Evolutionary conservation across 2,888 invertebrate species (phyloP).

Genomic region (Melolontha melolontha): DNA sequence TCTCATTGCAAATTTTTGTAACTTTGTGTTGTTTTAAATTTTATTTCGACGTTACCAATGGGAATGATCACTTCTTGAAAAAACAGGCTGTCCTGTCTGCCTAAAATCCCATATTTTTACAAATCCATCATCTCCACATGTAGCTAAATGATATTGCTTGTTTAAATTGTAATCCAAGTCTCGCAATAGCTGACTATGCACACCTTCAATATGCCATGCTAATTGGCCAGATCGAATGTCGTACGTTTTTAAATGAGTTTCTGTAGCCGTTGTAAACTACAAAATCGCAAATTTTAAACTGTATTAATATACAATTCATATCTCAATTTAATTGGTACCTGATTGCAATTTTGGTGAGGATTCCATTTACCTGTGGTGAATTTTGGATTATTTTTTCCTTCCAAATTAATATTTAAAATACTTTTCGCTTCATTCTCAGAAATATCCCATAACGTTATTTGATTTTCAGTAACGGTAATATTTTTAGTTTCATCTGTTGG

Average conservation of each 20-base stretch:
- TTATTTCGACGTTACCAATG: conserved; percentile 74
- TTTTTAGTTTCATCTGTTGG: conserved; percentile 79
- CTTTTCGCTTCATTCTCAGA: conserved; percentile 66
- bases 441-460: conserved; percentile 83
- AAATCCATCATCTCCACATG: conserved; percentile 95
- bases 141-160: conserved; percentile 92
- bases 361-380: conserved; percentile 94
- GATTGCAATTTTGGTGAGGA: conserved; percentile 89
- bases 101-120: conserved; percentile 97
- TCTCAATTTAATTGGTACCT: conserved; percentile 64
- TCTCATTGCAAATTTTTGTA: too few species aligned
- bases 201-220: conserved; percentile 83
- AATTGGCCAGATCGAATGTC: conserved; percentile 84
- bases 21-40: too few species aligned
- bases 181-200: conserved; percentile 89
- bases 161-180: conserved; percentile 99
- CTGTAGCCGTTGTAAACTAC: conserved; percentile 87
- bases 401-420: conserved; percentile 63
- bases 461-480: conserved; percentile 82
- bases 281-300: conserved; percentile 40
- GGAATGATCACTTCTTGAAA: conserved; percentile 85
- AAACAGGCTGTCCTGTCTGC: conserved; percentile 81
- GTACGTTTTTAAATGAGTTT: conserved; percentile 87
- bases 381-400: conserved; percentile 80
- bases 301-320: neutral